Evolutionary conservation across 2,888 invertebrate species (phyloP).

Genomic region (Xylophagus ater): DNA sequence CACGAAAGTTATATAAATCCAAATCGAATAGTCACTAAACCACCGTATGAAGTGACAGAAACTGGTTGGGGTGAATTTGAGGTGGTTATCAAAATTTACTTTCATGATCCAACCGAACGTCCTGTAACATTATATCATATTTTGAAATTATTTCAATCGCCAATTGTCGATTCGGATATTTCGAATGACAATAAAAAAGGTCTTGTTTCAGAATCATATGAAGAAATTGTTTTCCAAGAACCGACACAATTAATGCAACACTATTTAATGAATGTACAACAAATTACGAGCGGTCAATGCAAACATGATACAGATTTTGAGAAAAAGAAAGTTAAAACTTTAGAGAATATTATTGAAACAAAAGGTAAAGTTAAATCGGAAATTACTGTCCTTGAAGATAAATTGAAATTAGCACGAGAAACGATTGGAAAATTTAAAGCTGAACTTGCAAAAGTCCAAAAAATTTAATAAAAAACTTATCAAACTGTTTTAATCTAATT

Average conservation of each 20-base stretch:
- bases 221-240: constrained; percentile 90
- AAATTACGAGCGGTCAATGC: constrained; percentile 60
- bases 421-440: constrained; percentile 73
- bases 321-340: constrained; percentile 69
- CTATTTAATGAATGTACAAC: constrained; percentile 64
- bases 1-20: constrained; percentile 96
- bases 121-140: constrained; percentile 92
- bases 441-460: constrained; percentile 48
- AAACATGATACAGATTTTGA: constrained; percentile 88
- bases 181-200: constrained; percentile 49
- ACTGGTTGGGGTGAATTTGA: constrained; percentile 99
- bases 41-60: constrained; percentile 94
- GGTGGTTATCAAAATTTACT: constrained; percentile 94
- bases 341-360: constrained; percentile 64
- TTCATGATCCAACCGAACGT: constrained; percentile 83
- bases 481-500: too few relatives aligned
- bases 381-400: constrained; percentile 73
- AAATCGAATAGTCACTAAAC: constrained; percentile 84
- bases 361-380: constrained; percentile 73
- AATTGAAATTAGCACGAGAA: constrained; percentile 72
- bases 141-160: constrained; percentile 85
- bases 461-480: too few relatives aligned
- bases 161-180: constrained; percentile 40
- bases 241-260: constrained; percentile 86
- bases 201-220: constrained; percentile 86